Evolutionary conservation across 2,113 vertebrate species (phyloP).

Genomic region (Erythrolamprus reginae): DNA sequence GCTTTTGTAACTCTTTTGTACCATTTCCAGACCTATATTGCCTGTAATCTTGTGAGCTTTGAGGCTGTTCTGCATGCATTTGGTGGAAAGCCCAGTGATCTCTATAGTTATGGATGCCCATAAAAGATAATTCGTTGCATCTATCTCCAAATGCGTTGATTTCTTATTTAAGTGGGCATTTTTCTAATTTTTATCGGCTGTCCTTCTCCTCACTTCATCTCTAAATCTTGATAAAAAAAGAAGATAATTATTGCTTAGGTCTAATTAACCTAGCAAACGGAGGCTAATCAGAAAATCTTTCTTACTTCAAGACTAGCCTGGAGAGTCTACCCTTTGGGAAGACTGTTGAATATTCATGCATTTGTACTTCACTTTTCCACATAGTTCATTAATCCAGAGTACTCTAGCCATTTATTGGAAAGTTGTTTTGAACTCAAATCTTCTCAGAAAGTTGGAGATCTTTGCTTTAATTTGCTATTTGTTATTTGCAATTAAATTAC

Average conservation of each 20-base stretch:
- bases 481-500: background rate
- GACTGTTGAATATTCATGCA: background rate
- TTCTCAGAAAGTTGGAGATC: too few species aligned
- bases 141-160: background rate
- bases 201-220: background rate
- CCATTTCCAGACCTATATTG: background rate
- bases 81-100: background rate
- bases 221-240: background rate
- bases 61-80: background rate
- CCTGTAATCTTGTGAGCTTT: background rate
- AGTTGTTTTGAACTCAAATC: background rate
- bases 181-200: background rate
- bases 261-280: background rate
- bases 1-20: background rate
- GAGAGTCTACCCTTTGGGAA: background rate
- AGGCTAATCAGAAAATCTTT: background rate
- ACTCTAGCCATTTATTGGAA: background rate
- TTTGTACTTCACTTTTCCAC: background rate
- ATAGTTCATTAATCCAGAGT: background rate
- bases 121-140: background rate
- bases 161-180: background rate
- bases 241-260: background rate
- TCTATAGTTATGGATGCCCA: background rate
- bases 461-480: background rate
- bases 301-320: background rate